Evolutionary conservation across 2,888 invertebrate species (phyloP).

Genomic region (Platerodrilus igneus): DNA sequence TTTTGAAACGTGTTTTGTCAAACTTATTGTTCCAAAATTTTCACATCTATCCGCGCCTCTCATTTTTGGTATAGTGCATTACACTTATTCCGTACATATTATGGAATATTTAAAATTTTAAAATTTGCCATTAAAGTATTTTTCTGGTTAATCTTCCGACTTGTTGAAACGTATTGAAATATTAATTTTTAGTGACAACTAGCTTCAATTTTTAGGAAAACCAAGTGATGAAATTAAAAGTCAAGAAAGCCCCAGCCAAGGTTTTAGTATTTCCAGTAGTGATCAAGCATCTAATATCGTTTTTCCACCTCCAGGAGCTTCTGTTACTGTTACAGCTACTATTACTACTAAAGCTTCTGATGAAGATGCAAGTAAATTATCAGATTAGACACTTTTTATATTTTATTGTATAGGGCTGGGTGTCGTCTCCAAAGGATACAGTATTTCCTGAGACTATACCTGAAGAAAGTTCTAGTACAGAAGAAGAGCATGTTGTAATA

Average conservation of each 20-base stretch:
- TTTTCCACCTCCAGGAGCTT: constrained; percentile 28
- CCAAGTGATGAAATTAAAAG: constrained; percentile 43
- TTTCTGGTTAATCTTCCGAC: too few species aligned
- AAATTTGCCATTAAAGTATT: too few species aligned
- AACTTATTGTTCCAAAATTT: too few species aligned
- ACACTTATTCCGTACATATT: too few species aligned
- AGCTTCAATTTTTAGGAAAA: too few species aligned
- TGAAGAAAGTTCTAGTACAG: constrained; percentile 87
- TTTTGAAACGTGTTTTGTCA: too few species aligned
- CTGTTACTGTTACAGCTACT: constrained; percentile 47
- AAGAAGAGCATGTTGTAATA: constrained; percentile 89
- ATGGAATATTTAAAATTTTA: too few species aligned
- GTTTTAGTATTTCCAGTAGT: constrained; percentile 37
- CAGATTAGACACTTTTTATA: constrained; percentile 4
- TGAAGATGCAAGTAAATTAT: constrained; percentile 53
- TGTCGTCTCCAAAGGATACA: constrained; percentile 83
- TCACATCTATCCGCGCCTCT: too few species aligned
- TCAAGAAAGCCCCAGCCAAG: constrained; percentile 61
- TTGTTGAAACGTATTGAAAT: too few species aligned
- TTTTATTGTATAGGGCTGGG: constrained; percentile 60
- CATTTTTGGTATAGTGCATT: too few species aligned
- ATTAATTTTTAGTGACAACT: too few species aligned
- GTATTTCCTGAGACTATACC: constrained; percentile 89
- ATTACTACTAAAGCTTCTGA: constrained; percentile 45
- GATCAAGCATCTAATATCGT: constrained; percentile 45